Base-by-base conservation (phyloP, 2,888 invertebrate genomes). In the Pristionchus japonicus region DNA sequence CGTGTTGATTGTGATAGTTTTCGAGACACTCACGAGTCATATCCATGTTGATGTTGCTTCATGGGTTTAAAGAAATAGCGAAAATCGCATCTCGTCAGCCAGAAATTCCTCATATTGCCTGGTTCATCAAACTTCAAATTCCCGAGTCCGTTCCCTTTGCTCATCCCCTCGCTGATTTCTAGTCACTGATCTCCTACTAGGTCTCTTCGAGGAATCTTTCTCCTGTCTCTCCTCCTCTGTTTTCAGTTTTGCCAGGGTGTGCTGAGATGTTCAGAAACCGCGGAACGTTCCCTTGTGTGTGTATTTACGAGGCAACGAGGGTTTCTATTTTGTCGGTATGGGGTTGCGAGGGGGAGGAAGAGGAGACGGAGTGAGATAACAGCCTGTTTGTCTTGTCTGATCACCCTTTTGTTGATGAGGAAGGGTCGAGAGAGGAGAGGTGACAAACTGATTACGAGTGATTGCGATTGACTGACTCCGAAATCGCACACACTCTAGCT, bases 301-400 rank as follows among this genome's bases (percentile, higher is more conserved):
- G 37, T 70, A 37, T 70, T 70, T 70, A 70, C 70, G 31, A 37
- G 57, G n/a, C n/a, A n/a, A n/a, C n/a, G n/a, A 1, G 70, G 70
- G 70, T 70, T 37, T 70, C 70, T 70, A 37, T 70, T 70, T 70
- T 70, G 70, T 40, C 70, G 70, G 70, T 70, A 34, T 70, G 37
- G n/a, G n/a, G 37, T 70, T 70, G 37, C 37, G 70, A 37, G 37
- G 37, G n/a, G 37, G 37, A 70, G 57, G n/a, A 2, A 43, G 57
- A 57, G 23, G n/a, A n/a, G n/a, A n/a, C n/a, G 57, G 7, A 37
- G 70, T 9, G 43, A 40, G 43, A 77, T 77, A 43, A 77, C 43
- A 43, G n/a, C 27, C 23, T 77, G 77, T 77, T 77, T 77, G 77
- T 77, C 77, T 77, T 77, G 77, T 77, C 27, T 47, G 77, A 47